Percentiles rank a stretch among this genome's conserved stretches.
These are phyloP conservation scores for Lytechinus pictus DNA, from an alignment of 35 echinoderm and acorn worm species.

Conservation along the genomic window DNA sequence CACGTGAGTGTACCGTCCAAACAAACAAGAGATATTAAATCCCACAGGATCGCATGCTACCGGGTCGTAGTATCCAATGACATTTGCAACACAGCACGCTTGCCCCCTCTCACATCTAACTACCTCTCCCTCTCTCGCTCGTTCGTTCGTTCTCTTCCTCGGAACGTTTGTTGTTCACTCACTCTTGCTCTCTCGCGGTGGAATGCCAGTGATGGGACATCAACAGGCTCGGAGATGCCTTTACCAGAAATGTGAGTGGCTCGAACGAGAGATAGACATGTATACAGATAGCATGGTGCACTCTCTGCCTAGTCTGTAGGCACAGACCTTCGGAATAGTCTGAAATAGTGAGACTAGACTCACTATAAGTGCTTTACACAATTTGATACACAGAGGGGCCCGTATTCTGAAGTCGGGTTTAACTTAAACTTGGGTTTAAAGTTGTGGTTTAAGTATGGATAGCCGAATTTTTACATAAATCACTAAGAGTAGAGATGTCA, in stretches of 20 bases:
- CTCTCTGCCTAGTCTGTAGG: background rate
- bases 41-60: background rate
- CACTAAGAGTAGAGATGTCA: too few species aligned
- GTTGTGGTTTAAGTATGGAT: too few species aligned
- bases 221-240: background rate
- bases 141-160: background rate
- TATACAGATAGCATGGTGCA: background rate
- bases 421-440: too few species aligned
- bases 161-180: background rate
- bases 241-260: background rate
- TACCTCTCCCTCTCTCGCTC: background rate
- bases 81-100: background rate
- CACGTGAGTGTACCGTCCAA: background rate
- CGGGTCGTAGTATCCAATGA: background rate
- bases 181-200: background rate
- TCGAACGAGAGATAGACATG: background rate
- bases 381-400: too few species aligned
- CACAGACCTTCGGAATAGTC: background rate
- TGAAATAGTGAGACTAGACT: background rate
- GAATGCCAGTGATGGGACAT: background rate
- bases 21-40: background rate
- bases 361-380: background rate
- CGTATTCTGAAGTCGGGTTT: too few species aligned
- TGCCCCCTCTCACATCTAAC: background rate
- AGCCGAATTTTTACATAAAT: too few species aligned